A percentile compares a stretch with the other conserved stretches of the same genome.
Evolutionary conservation across 2,888 invertebrate genomes (phyloP).

Genomic region (Cheiracanthium punctorium): DNA sequence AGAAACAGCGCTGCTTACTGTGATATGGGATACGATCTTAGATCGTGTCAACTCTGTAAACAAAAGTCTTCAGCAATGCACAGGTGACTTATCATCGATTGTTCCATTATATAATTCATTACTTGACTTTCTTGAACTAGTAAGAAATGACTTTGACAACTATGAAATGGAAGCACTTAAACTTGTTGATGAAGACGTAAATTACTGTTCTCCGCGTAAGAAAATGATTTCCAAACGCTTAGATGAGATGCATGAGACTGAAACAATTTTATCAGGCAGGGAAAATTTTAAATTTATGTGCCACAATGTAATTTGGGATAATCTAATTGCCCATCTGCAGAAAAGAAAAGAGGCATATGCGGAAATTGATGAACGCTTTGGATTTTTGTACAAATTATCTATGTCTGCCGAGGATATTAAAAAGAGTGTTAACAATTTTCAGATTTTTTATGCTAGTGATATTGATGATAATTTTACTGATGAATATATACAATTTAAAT

Average conservation of each 20-base stretch:
- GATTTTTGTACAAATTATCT: background rate
- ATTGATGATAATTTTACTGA: background rate
- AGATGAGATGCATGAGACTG: background rate
- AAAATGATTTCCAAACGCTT: background rate
- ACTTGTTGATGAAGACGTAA: background rate
- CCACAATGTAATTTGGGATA: constrained; percentile 7
- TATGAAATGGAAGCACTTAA: background rate
- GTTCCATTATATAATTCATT: constrained; percentile 2
- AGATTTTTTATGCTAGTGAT: background rate
- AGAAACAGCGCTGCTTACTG: background rate
- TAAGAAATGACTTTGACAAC: background rate
- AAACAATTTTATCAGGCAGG: background rate
- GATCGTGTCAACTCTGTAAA: background rate
- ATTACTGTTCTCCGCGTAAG: background rate
- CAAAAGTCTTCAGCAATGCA: background rate
- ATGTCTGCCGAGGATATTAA: background rate
- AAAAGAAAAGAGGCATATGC: background rate
- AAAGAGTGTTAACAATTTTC: background rate
- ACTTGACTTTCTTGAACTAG: background rate
- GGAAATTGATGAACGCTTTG: background rate
- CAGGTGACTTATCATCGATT: background rate
- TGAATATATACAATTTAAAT: background rate
- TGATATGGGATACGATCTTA: constrained; percentile 6
- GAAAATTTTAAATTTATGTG: background rate
- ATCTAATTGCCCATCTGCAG: background rate